A percentile compares a stretch with the other conserved stretches of the same genome.
Evolutionary conservation across 2,797 vertebrate species (phyloP).

Genomic region (Enteromius paludinosus): DNA sequence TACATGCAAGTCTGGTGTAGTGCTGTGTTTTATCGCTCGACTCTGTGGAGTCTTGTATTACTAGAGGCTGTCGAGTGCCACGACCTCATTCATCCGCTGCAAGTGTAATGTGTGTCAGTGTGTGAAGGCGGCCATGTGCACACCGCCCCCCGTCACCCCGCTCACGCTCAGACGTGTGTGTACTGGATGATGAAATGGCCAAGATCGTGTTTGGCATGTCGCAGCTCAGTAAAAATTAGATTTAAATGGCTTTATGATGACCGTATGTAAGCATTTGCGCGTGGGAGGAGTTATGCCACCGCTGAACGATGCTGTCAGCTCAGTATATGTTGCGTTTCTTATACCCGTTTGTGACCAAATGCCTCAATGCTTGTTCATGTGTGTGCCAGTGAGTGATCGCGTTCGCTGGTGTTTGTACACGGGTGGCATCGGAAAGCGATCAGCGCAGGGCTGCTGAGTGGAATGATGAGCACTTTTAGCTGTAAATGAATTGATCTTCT

Average conservation of each 20-base stretch:
- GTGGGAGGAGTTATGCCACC: slow-evolving; percentile 31
- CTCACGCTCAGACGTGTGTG: slow-evolving; percentile 37
- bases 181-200: neutral
- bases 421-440: slow-evolving; percentile 60
- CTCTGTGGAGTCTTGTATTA: neutral
- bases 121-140: slow-evolving; percentile 70
- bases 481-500: slow-evolving; percentile 73
- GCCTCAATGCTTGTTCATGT: neutral
- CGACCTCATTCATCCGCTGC: slow-evolving; percentile 51
- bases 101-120: slow-evolving; percentile 73
- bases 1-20: neutral
- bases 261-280: neutral
- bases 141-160: slow-evolving; percentile 72
- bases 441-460: slow-evolving; percentile 40
- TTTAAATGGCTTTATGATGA: slow-evolving; percentile 4
- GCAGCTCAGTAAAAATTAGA: neutral
- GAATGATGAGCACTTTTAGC: slow-evolving; percentile 68
- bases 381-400: slow-evolving; percentile 23
- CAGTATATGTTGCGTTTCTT: slow-evolving; percentile 2
- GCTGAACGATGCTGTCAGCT: slow-evolving; percentile 7
- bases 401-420: slow-evolving; percentile 54
- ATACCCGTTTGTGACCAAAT: neutral
- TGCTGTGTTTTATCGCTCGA: neutral
- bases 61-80: slow-evolving; percentile 19
- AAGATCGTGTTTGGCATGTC: slow-evolving; percentile 19